phyloP scores from a whole-genome alignment of 2,888 invertebrate genomes.

The Stegophylla sp. region DNA sequence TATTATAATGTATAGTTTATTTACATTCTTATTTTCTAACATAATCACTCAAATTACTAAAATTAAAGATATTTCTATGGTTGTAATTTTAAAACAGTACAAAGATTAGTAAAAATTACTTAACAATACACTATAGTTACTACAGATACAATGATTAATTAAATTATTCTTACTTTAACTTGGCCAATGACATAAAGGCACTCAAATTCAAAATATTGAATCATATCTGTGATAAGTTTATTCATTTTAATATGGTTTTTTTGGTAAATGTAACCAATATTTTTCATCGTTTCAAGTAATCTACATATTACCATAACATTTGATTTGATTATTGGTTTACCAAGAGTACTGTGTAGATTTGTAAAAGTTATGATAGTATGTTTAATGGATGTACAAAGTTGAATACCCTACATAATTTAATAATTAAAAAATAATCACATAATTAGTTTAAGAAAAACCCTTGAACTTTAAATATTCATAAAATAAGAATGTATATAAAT shows the following conservation, averaged over 20 bases:
- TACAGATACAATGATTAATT: no score
- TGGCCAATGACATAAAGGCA: conserved; percentile 40
- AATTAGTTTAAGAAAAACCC: neutral
- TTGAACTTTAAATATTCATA: neutral
- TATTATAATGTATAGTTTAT: no score
- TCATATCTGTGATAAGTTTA: conserved; percentile 37
- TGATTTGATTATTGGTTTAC: conserved; percentile 53
- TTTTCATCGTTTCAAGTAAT: conserved; percentile 50
- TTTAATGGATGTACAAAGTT: conserved; percentile 40
- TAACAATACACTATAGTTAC: no score
- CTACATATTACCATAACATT: conserved; percentile 43
- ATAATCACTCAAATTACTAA: no score
- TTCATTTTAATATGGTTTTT: conserved; percentile 35
- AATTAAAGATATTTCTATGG: no score
- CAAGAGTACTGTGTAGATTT: conserved; percentile 50
- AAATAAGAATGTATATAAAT: neutral
- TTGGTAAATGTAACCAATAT: conserved; percentile 41
- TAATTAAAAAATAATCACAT: neutral
- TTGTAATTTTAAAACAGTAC: no score
- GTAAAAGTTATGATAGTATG: conserved; percentile 37
- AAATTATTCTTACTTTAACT: conserved; percentile 39
- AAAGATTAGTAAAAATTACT: no score
- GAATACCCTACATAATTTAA: conserved; percentile 37
- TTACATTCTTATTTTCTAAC: no score
- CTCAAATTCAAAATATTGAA: conserved; percentile 48